These are phyloP conservation scores for Mesitornis unicolor DNA, from an alignment of 2,113 vertebrate species.

Conservation along the genomic window DNA sequence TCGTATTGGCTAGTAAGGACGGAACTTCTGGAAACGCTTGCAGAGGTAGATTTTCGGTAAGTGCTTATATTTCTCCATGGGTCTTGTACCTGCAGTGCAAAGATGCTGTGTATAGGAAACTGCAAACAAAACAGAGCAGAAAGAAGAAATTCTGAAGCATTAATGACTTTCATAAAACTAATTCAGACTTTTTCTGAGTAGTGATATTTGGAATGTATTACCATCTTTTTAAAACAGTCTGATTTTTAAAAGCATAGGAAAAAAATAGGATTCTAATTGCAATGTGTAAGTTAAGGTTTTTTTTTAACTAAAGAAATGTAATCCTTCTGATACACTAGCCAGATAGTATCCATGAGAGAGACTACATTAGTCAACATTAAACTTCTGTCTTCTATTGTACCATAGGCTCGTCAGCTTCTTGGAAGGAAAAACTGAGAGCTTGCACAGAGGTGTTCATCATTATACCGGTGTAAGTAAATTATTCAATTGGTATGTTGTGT, in stretches of 20 bases:
- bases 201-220: background rate
- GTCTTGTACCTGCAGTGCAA: background rate
- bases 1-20: conserved; percentile 97
- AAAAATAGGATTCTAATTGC: background rate
- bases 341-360: no score
- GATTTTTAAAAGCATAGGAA: background rate
- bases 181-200: background rate
- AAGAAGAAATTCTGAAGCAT: background rate
- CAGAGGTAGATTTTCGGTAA: conserved; percentile 94
- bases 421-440: conserved; percentile 82
- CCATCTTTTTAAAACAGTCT: background rate
- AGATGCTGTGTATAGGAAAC: background rate
- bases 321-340: background rate
- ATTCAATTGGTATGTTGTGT: conserved; percentile 20
- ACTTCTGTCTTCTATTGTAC: background rate
- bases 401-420: conserved; percentile 86
- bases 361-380: no score
- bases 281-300: background rate
- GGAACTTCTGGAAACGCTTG: conserved; percentile 91
- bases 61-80: background rate
- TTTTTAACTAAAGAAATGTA: background rate
- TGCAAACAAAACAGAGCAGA: background rate
- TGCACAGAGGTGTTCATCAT: conserved; percentile 90
- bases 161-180: background rate
- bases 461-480: conserved; percentile 86